Evolutionary conservation across 2,797 vertebrate species (phyloP).

Genomic region (Onychomys arenicola): DNA sequence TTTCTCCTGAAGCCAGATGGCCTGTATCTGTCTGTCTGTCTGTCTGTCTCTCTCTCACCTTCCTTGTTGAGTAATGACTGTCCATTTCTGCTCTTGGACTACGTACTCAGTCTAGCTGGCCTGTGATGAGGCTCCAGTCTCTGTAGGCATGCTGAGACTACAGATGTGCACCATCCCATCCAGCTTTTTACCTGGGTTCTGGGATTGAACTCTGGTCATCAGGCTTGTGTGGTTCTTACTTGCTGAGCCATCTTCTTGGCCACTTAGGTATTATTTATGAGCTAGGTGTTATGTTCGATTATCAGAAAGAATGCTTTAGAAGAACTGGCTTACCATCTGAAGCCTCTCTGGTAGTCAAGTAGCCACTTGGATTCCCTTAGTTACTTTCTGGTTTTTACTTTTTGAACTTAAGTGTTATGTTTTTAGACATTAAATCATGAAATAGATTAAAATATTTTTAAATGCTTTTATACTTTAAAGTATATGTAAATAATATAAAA

Average conservation of each 20-base stretch:
- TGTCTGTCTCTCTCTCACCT: neutral
- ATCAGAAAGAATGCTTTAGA: neutral
- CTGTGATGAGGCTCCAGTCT: neutral
- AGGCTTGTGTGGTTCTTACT: neutral
- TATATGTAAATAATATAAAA: constrained; percentile 40
- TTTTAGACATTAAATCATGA: constrained; percentile 49
- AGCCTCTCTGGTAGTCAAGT: neutral
- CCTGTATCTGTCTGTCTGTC: neutral
- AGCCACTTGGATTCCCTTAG: constrained; percentile 30
- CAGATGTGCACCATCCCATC: neutral
- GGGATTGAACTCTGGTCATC: neutral
- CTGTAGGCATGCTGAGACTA: neutral
- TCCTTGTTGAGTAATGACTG: neutral
- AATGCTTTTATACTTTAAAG: constrained; percentile 29
- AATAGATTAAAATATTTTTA: constrained; percentile 59
- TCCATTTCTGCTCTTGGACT: neutral
- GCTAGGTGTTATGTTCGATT: neutral
- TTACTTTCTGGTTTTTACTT: constrained; percentile 2
- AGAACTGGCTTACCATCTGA: constrained; percentile 24
- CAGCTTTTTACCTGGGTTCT: neutral
- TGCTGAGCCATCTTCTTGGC: neutral
- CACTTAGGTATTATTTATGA: constrained; percentile 16
- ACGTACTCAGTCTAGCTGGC: no score
- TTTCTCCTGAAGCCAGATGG: neutral
- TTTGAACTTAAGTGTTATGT: neutral